phyloP scores from a whole-genome alignment of 2,888 invertebrate genomes.

The Antitype chi region DNA sequence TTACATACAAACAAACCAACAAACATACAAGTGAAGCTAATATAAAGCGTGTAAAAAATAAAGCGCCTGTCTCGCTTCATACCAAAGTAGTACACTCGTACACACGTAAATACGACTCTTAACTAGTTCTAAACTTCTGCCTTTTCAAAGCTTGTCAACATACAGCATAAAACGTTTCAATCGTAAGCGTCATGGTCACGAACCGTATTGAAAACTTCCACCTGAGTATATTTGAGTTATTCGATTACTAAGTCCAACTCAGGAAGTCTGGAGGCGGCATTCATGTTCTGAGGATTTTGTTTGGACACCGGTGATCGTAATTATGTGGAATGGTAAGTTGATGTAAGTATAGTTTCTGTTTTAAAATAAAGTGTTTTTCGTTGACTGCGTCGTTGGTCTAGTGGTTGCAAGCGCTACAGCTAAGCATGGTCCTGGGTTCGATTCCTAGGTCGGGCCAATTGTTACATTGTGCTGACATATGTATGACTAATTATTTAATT shows the following conservation, averaged over 20 bases:
- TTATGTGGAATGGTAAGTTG: slow-evolving; percentile 31
- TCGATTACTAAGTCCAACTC: slow-evolving; percentile 77
- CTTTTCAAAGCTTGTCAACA: slow-evolving; percentile 41
- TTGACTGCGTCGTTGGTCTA: no score
- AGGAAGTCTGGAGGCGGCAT: slow-evolving; percentile 77
- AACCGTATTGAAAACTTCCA: slow-evolving; percentile 87
- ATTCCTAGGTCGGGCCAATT: no score
- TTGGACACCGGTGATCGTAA: slow-evolving; percentile 63
- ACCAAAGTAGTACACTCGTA: background rate
- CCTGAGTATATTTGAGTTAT: slow-evolving; percentile 88
- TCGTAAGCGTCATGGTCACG: slow-evolving; percentile 88
- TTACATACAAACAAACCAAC: no score
- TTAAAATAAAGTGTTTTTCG: background rate
- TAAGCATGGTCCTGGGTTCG: no score
- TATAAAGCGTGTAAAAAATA: no score
- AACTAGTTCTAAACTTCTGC: background rate
- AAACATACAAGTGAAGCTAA: no score
- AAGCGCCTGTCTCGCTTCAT: background rate
- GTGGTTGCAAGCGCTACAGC: no score
- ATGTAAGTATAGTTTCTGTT: slow-evolving; percentile 15
- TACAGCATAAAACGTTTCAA: slow-evolving; percentile 78
- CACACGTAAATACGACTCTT: background rate
- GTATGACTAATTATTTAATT: no score
- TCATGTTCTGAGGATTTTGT: slow-evolving; percentile 71
- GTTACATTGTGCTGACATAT: no score